Conservation (phyloP, 92 coral and sea anemone genomes). For the Zoanthus solanderi region DNA sequence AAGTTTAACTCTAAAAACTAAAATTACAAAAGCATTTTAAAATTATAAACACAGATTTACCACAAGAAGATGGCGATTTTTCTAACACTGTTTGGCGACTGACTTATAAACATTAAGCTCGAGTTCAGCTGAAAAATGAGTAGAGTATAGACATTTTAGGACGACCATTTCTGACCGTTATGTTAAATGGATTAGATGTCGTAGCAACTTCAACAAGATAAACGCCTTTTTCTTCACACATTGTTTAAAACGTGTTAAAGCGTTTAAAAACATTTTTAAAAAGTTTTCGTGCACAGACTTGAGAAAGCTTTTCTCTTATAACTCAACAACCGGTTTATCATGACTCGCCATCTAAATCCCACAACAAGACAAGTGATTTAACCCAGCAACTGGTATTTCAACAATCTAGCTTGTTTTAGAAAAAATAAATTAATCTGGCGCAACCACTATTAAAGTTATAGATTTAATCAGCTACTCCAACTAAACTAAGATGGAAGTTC, state of each 20-base stretch:
- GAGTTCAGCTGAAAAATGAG: too few relatives aligned
- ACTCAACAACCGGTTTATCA: constrained; percentile 21
- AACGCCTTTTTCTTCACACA: neutral
- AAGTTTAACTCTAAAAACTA: too few relatives aligned
- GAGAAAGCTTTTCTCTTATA: constrained; percentile 1
- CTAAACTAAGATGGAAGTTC: neutral
- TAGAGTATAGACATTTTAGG: too few relatives aligned
- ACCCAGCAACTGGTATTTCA: constrained; percentile 26
- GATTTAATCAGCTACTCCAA: neutral
- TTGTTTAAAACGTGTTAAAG: neutral
- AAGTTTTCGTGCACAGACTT: constrained; percentile 18
- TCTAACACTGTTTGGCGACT: too few relatives aligned
- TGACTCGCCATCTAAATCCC: constrained; percentile 42
- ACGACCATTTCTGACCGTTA: neutral
- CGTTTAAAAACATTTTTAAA: too few relatives aligned
- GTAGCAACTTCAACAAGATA: neutral
- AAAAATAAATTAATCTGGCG: constrained; percentile 1
- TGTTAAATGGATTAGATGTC: neutral
- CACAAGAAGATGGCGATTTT: too few relatives aligned
- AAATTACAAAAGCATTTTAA: too few relatives aligned
- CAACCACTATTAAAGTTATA: neutral
- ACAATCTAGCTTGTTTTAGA: constrained; percentile 19
- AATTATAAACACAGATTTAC: too few relatives aligned
- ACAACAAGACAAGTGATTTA: constrained; percentile 34
- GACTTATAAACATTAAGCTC: too few relatives aligned